phyloP scores from a whole-genome alignment of 2,113 vertebrate genomes.

The Saguinus midas region DNA sequence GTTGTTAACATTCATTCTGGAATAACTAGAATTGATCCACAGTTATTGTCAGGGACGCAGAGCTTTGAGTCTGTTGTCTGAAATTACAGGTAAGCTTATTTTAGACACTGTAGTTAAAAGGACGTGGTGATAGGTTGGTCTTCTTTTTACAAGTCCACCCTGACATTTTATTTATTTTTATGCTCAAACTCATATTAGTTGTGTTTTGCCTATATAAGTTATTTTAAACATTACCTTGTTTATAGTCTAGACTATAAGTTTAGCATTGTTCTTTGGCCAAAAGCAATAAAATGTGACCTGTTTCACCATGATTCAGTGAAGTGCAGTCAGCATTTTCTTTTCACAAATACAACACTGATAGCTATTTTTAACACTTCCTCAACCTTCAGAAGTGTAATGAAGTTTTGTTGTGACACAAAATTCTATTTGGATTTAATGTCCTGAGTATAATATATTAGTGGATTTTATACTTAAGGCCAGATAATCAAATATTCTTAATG shows the following conservation, averaged over 20 bases:
- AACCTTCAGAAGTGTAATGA: slow-evolving; percentile 5
- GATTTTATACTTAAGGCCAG: slow-evolving; percentile 50
- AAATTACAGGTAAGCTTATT: slow-evolving; percentile 46
- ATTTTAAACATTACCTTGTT: slow-evolving; percentile 53
- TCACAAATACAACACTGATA: background rate
- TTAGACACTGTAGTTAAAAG: slow-evolving; percentile 46
- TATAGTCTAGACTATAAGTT: background rate
- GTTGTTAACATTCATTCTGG: slow-evolving; percentile 6
- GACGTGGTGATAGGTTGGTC: background rate
- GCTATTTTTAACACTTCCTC: slow-evolving; percentile 21
- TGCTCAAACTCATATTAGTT: slow-evolving; percentile 12
- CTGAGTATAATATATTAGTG: background rate
- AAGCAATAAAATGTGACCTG: slow-evolving; percentile 34
- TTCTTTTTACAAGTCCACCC: slow-evolving; percentile 38
- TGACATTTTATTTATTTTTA: slow-evolving; percentile 68
- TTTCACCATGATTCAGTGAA: background rate
- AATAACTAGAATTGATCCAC: background rate
- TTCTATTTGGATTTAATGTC: slow-evolving; percentile 55
- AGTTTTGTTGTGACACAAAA: background rate
- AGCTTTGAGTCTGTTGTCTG: background rate
- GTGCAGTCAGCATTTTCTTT: slow-evolving; percentile 41
- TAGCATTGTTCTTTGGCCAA: slow-evolving; percentile 33
- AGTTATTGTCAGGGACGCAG: background rate
- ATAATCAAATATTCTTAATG: slow-evolving; percentile 69
- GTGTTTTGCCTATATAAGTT: slow-evolving; percentile 25